Conservation (phyloP, 2,888 invertebrate genomes). For the Rhamphomyia laevipes region DNA sequence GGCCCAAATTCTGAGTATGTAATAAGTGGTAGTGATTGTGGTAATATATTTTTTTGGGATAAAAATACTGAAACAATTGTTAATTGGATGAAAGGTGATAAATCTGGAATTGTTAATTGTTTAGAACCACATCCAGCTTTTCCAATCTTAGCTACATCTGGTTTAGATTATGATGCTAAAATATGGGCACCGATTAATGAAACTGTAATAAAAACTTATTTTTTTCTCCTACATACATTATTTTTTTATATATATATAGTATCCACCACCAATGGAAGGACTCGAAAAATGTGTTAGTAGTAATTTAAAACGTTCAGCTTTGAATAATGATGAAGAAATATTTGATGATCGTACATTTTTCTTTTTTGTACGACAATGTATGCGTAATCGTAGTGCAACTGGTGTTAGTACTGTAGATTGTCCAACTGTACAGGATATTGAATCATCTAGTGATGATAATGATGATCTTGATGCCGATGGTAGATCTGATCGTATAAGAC, state of each 20-base stretch:
- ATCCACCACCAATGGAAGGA: slow-evolving; percentile 22
- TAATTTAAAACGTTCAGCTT: slow-evolving; percentile 23
- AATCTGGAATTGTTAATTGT: slow-evolving; percentile 80
- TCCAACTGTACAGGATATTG: slow-evolving; percentile 12
- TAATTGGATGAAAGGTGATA: slow-evolving; percentile 76
- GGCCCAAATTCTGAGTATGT: slow-evolving; percentile 84
- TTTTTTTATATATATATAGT: slow-evolving; percentile 14
- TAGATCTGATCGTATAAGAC: slow-evolving; percentile 16
- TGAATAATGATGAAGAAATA: slow-evolving; percentile 17
- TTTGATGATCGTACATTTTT: slow-evolving; percentile 28
- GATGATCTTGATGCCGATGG: slow-evolving; percentile 7
- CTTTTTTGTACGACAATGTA: slow-evolving; percentile 28
- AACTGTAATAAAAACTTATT: slow-evolving; percentile 16
- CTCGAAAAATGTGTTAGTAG: slow-evolving; percentile 26
- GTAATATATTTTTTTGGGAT: slow-evolving; percentile 82
- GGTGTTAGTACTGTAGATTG: slow-evolving; percentile 9
- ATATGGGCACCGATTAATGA: slow-evolving; percentile 65
- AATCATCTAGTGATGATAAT: slow-evolving; percentile 12
- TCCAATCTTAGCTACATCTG: slow-evolving; percentile 76
- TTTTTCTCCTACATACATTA: not conserved
- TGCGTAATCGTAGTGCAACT: slow-evolving; percentile 18
- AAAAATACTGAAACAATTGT: slow-evolving; percentile 75
- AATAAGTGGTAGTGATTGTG: slow-evolving; percentile 89
- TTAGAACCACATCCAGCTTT: slow-evolving; percentile 81
- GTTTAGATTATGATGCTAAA: slow-evolving; percentile 84